Percentiles rank a stretch among this genome's conserved stretches.
Evolutionary conservation across 2,797 vertebrate genomes (phyloP).

Genomic region (Sebastes baramenuke): DNA sequence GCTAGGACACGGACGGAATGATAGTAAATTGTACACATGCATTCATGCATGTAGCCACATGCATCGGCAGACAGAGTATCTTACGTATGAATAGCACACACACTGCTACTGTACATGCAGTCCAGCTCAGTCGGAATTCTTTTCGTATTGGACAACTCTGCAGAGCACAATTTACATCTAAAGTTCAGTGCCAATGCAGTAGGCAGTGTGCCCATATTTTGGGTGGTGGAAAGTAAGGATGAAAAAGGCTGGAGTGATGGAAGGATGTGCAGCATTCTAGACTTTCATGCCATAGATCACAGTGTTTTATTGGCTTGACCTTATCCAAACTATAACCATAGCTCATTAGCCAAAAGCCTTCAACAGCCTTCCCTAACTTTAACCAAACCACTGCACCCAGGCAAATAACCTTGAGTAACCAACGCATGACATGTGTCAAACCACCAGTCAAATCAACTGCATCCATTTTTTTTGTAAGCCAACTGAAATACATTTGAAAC

Average conservation of each 20-base stretch:
- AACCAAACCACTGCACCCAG: not conserved
- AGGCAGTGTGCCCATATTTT: not conserved
- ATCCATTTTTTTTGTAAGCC: not conserved
- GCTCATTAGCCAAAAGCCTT: not conserved
- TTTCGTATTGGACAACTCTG: not conserved
- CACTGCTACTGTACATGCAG: not conserved
- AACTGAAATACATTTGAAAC: not conserved
- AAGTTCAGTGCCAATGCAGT: not conserved
- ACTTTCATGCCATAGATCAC: no score
- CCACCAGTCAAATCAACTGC: not conserved
- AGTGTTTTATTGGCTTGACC: not conserved
- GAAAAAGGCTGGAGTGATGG: not conserved
- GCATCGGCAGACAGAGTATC: not conserved
- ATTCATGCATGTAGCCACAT: not conserved
- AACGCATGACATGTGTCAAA: not conserved
- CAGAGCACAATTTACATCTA: not conserved
- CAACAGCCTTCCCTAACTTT: not conserved
- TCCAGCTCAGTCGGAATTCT: not conserved
- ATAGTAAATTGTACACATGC: not conserved
- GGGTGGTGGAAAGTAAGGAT: not conserved
- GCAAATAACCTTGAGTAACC: not conserved
- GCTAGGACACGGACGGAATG: slow-evolving; percentile 2
- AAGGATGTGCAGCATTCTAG: not conserved
- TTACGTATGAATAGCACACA: not conserved
- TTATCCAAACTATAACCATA: not conserved